Conservation (phyloP, 1,140 invertebrate genomes). For the Heliconius hermathena region DNA sequence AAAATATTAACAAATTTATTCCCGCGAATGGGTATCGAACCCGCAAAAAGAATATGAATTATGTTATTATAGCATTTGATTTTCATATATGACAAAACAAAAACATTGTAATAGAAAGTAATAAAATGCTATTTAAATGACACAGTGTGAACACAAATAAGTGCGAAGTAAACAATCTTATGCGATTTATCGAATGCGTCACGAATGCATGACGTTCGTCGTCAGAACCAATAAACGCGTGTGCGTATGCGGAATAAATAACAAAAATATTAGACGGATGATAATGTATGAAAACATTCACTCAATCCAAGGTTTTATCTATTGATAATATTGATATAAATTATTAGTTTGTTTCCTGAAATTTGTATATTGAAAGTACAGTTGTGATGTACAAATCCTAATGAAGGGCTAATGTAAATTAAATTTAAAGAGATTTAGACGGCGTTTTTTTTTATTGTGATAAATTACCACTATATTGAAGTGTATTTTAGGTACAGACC, state of each 20-base stretch:
- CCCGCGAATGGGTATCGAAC: neutral
- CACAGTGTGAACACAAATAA: neutral
- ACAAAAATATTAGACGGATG: constrained; percentile 2
- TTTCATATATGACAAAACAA: neutral
- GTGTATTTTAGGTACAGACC: too few species aligned
- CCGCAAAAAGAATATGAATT: neutral
- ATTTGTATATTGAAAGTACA: neutral
- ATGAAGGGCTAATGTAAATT: too few species aligned
- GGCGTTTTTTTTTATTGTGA: too few species aligned
- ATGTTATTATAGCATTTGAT: neutral
- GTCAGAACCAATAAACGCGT: neutral
- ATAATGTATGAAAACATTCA: neutral
- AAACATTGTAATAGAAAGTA: neutral
- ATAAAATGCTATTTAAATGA: neutral
- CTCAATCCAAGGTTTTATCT: neutral
- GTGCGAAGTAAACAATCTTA: constrained; percentile 1
- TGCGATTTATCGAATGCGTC: constrained; percentile 13
- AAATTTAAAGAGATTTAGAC: too few species aligned
- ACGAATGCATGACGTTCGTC: neutral
- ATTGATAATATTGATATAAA: neutral
- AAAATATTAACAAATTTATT: neutral
- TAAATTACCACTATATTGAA: too few species aligned
- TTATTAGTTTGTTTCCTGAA: neutral
- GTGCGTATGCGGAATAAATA: constrained; percentile 10
- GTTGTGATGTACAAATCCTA: neutral